These are phyloP conservation scores for Teleiodes luculella DNA, from an alignment of 2,888 invertebrate species.

Conservation along the genomic window DNA sequence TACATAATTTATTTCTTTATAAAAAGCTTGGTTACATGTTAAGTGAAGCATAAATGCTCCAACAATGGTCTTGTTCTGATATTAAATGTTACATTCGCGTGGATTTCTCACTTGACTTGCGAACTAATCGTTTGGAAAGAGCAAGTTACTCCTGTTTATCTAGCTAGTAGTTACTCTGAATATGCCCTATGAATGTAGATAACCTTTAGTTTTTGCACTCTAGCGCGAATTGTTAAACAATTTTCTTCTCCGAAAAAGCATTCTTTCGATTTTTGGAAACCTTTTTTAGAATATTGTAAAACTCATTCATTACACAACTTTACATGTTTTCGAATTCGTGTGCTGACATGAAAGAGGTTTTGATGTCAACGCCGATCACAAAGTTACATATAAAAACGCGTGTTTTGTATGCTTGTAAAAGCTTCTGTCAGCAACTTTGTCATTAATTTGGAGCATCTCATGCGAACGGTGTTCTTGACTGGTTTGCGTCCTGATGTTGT, in stretches of 20 bases:
- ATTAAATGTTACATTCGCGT: neutral
- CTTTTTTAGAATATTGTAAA: neutral
- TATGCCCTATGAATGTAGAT: no score
- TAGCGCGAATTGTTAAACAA: no score
- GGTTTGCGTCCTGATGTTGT: no score
- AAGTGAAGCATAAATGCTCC: neutral
- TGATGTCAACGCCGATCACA: neutral
- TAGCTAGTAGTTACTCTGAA: no score
- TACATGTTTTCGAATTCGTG: neutral
- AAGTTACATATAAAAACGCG: neutral
- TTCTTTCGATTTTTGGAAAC: no score
- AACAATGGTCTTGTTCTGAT: neutral
- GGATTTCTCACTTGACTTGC: neutral
- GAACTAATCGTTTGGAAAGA: conserved; percentile 2
- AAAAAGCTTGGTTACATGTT: no score
- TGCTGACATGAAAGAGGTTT: neutral
- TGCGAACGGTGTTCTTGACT: no score
- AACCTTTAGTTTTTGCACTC: no score
- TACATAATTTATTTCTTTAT: no score
- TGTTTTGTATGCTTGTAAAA: conserved; percentile 9
- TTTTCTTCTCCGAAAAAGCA: no score
- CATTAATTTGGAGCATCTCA: neutral
- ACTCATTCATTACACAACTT: neutral
- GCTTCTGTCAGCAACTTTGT: conserved; percentile 5
- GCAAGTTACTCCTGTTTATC: neutral